phyloP scores from a whole-genome alignment of 2,797 vertebrate species.

The Sciurus carolinensis region DNA sequence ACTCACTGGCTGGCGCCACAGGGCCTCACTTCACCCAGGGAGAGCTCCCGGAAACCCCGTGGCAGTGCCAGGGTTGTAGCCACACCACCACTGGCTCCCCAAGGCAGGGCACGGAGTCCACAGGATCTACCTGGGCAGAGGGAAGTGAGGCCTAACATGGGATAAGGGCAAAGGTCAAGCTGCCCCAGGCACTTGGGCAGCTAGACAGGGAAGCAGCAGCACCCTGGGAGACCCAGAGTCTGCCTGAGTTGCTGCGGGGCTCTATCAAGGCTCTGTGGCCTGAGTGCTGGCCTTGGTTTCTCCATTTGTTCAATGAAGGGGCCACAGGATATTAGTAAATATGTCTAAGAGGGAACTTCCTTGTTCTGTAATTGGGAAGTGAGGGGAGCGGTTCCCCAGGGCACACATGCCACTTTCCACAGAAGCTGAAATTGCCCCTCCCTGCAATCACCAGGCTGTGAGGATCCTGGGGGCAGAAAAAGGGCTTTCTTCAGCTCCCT shows the following conservation, averaged over 20 bases:
- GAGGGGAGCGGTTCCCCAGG: not conserved
- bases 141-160: not conserved
- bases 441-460: not conserved
- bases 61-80: not conserved
- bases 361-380: not conserved
- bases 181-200: not conserved
- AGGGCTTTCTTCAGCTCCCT: not conserved
- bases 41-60: not conserved
- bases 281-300: not conserved
- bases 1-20: fast-evolving
- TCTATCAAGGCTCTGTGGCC: not conserved
- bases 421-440: not conserved
- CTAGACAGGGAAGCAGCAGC: not conserved
- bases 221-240: not conserved
- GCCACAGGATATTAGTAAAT: not conserved
- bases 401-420: not conserved
- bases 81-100: not conserved
- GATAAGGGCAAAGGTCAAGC: not conserved
- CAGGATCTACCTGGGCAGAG: not conserved
- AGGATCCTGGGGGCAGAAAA: not conserved
- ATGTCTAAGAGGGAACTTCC: not conserved
- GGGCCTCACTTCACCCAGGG: not conserved
- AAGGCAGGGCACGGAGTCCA: not conserved
- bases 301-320: not conserved
- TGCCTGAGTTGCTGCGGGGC: not conserved